phyloP scores from a whole-genome alignment of 2,797 vertebrate genomes.

The Vultur gryphus region DNA sequence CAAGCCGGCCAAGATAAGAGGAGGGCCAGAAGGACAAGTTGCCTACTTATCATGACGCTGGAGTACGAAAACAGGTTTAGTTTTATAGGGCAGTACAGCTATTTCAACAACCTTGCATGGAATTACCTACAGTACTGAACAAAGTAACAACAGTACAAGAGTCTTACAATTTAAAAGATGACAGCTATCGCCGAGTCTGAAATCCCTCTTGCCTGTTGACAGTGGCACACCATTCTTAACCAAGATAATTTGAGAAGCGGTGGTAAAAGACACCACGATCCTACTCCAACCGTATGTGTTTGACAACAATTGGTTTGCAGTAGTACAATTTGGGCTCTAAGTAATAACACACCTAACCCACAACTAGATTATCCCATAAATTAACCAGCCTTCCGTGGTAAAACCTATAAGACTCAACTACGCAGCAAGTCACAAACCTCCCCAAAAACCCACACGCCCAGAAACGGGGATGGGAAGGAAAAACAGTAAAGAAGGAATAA shows the following conservation, averaged over 20 bases:
- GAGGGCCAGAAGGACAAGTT: neutral
- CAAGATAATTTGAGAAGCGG: neutral
- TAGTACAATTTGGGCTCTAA: neutral
- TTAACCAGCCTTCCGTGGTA: neutral
- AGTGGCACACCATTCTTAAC: neutral
- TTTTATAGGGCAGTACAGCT: neutral
- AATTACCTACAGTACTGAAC: neutral
- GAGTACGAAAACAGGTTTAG: neutral
- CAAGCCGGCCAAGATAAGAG: neutral
- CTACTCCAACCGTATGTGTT: neutral
- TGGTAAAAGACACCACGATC: neutral
- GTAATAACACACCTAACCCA: neutral
- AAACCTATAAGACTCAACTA: neutral
- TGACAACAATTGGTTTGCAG: neutral
- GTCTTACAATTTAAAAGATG: neutral
- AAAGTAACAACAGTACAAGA: neutral
- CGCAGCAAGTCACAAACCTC: neutral
- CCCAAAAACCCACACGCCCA: neutral
- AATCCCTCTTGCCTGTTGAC: neutral
- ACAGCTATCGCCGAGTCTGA: neutral
- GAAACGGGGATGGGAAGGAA: neutral
- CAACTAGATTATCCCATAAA: neutral
- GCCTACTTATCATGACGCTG: neutral
- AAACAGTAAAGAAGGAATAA: neutral
- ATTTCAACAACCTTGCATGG: neutral